Conservation (phyloP, 2,888 invertebrate genomes). For the Linnaemya tessellans region DNA sequence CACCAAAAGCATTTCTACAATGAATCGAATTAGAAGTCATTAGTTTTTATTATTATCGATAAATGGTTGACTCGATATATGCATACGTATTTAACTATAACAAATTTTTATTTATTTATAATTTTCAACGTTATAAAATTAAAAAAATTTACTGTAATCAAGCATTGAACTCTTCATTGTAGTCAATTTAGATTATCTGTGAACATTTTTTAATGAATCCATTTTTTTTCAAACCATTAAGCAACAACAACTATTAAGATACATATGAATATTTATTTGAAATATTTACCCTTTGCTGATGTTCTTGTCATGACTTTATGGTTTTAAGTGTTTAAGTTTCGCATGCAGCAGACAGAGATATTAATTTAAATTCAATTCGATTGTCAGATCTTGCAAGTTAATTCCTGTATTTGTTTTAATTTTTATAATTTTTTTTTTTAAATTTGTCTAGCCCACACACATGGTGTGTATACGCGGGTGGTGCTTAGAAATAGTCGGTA, state of each 20-base stretch:
- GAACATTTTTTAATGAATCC: constrained; percentile 6
- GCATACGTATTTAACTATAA: background rate
- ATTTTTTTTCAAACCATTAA: constrained; percentile 15
- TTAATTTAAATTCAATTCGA: no score
- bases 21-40: no score
- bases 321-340: background rate
- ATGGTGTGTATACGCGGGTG: no score
- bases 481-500: no score
- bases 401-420: no score
- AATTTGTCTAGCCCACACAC: no score
- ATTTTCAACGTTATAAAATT: background rate
- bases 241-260: background rate
- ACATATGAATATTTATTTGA: no score
- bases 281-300: constrained; percentile 42
- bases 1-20: no score
- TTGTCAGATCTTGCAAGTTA: background rate
- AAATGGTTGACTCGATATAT: background rate
- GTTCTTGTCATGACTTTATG: background rate
- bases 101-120: background rate
- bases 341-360: no score
- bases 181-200: constrained; percentile 49
- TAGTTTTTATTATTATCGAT: background rate
- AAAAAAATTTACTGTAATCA: no score
- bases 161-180: background rate
- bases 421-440: no score